These are phyloP conservation scores for Aphrocallistes beatrix DNA, from an alignment of 37 sponge, comb jelly and placozoan species.

Conservation along the genomic window DNA sequence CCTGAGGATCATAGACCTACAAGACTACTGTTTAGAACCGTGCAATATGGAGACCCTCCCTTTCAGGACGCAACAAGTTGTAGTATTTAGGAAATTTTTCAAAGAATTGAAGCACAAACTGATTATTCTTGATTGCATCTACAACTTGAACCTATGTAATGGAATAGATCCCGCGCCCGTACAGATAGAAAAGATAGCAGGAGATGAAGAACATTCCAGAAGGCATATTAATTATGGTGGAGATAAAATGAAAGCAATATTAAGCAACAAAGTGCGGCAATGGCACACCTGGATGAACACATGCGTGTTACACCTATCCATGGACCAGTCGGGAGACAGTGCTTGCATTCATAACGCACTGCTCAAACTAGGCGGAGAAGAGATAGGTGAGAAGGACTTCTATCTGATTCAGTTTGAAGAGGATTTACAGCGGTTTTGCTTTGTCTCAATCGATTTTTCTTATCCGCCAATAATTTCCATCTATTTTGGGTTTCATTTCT, in stretches of 20 bases:
- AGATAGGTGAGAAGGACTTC: background rate
- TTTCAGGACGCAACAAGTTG: background rate
- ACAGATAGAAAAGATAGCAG: background rate
- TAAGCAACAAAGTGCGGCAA: background rate
- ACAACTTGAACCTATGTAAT: background rate
- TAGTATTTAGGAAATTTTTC: background rate
- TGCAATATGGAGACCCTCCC: background rate
- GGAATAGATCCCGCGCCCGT: background rate
- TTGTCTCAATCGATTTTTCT: background rate
- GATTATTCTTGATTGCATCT: background rate
- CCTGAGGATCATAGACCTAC: background rate
- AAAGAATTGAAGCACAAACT: background rate
- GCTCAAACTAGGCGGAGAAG: background rate
- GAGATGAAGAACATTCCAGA: background rate
- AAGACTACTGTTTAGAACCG: background rate
- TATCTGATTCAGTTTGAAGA: background rate
- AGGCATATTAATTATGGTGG: background rate
- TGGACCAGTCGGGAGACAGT: background rate
- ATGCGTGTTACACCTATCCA: background rate
- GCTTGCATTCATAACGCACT: background rate
- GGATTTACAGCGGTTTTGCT: background rate
- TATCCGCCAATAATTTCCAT: background rate
- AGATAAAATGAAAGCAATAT: background rate
- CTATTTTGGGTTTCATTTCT: constrained; percentile 15
- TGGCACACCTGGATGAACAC: constrained; percentile 10